Evolutionary conservation across 1,140 invertebrate species (phyloP), one percentile per base, ranked within the genome.

Genomic region (Argopecten irradians): DNA sequence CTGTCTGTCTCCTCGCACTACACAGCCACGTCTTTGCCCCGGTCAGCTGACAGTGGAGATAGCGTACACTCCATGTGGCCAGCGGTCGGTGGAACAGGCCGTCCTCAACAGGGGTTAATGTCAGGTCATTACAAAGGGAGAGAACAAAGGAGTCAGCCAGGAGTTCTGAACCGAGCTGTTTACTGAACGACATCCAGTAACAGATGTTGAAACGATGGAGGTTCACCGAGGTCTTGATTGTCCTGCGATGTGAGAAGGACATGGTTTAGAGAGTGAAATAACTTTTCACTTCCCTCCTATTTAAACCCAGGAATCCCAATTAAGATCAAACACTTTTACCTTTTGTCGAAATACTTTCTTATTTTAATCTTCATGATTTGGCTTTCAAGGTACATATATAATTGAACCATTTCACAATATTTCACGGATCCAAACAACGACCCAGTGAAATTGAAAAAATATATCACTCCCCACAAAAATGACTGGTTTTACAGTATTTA

Each of bases 131-230:
- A 84, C 93, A 92, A 34, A 92, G 85, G 35, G 93, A 92, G 36
- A 96, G 91, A 43, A 93, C 92, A 82, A 98, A 98, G 32, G 97
- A 96, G 22, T 97, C 98, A 0, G 98, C 98, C n/a, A 97, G 97
- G 43, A 99, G 96, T 94, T 99, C 98, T 88, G 99, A 98, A 0
- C 99, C 99, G 91, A 98, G 97, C 93, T 99, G 98, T 96, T 98
- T 98, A 0, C 98, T 98, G 94, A 98, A 99, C 0, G 99, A 99
- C 97, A 99, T 99, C 99, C 99, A 99, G 96, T 99, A 99, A 93
- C 97, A 98, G 16, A 99, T 97, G 95, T 98, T 98, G 92, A 99
- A 98, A 89, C 97, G 97, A 93, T 99, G 98, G 55, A 99, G 96
- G 0, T 97, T 97, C 41, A 99, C 96, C 0, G 97, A 97, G 0